Evolutionary conservation across 1,140 invertebrate species (phyloP).

Genomic region (Cryptotermes secundus): DNA sequence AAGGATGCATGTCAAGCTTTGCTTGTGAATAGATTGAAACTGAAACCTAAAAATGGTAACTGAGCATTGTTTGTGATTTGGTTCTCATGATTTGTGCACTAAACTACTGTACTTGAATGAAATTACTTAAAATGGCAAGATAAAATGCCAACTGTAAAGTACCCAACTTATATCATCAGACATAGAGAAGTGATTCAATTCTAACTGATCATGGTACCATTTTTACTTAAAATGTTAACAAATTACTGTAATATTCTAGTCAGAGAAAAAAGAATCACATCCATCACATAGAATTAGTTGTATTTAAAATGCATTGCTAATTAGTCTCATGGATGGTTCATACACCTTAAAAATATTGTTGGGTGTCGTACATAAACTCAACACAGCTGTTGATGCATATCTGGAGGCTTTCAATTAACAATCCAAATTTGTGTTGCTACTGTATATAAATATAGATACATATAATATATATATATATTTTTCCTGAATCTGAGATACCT

Average conservation of each 20-base stretch:
- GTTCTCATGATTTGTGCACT: constrained; percentile 1
- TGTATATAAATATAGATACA: constrained; percentile 15
- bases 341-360: not conserved
- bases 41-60: not conserved
- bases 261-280: not conserved
- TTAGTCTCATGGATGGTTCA: not conserved
- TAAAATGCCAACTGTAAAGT: not conserved
- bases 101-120: not conserved
- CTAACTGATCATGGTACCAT: not conserved
- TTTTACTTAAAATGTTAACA: not conserved
- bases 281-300: not conserved
- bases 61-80: not conserved
- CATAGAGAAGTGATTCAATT: constrained; percentile 4
- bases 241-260: not conserved
- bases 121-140: not conserved
- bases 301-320: constrained; percentile 18
- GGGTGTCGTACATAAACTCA: constrained; percentile 6
- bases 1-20: not conserved
- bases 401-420: not conserved
- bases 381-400: constrained; percentile 14
- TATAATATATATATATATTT: not conserved
- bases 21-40: not conserved
- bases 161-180: not conserved
- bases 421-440: constrained; percentile 11
- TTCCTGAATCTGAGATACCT: not conserved